phyloP scores from a whole-genome alignment of 2,888 invertebrate genomes.

The Mechanitis messenoides region DNA sequence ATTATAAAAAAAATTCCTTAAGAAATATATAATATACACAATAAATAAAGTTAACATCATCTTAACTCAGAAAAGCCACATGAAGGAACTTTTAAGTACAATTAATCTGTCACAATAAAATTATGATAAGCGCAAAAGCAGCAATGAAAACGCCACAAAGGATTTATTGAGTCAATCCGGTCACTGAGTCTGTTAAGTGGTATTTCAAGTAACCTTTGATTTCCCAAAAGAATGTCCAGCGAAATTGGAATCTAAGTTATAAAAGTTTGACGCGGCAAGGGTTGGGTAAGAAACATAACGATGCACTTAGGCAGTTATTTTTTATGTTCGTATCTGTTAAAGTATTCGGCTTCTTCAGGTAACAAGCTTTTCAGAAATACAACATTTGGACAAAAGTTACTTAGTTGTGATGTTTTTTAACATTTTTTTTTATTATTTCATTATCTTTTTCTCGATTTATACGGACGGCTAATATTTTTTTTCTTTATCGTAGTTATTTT shows the following conservation, averaged over 20 bases:
- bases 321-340: not conserved
- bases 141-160: constrained; percentile 29
- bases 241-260: constrained; percentile 26
- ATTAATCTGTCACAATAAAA: constrained; percentile 22
- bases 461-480: constrained; percentile 25
- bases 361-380: not conserved
- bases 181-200: constrained; percentile 32
- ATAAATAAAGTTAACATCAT: constrained; percentile 5
- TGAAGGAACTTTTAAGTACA: not conserved
- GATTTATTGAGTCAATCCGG: constrained; percentile 33
- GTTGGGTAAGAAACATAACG: constrained; percentile 22
- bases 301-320: constrained; percentile 21
- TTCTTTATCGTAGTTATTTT: constrained; percentile 35
- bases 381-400: not conserved
- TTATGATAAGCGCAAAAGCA: constrained; percentile 28
- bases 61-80: constrained; percentile 4
- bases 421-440: constrained; percentile 3
- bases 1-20: not conserved
- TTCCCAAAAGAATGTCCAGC: constrained; percentile 33
- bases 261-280: constrained; percentile 31
- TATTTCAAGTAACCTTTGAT: constrained; percentile 33
- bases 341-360: not conserved
- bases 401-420: not conserved
- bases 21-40: not conserved
- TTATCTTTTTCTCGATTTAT: constrained; percentile 13